phyloP scores from a whole-genome alignment of 2,113 vertebrate species.

The Genyomyrus donnyi region DNA sequence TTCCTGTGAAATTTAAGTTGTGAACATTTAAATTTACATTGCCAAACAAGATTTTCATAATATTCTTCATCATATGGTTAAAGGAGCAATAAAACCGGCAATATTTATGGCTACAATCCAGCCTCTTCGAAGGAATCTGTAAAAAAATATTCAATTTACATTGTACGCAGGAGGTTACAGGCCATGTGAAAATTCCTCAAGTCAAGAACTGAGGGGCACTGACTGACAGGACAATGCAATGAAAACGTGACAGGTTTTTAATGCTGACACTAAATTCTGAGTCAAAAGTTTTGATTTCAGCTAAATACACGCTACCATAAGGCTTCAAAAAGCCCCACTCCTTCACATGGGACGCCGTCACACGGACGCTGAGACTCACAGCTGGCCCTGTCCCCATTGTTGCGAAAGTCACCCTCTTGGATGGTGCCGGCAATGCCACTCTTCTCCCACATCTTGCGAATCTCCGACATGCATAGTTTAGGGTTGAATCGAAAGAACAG shows the following conservation, averaged over 20 bases:
- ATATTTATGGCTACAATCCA: not conserved
- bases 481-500: constrained; percentile 92
- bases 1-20: not conserved
- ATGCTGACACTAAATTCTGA: not conserved
- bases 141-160: not conserved
- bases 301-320: not conserved
- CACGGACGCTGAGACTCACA: constrained; percentile 68
- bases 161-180: not conserved
- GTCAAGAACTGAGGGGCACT: not conserved
- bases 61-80: not conserved
- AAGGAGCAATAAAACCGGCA: not conserved
- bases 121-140: not conserved
- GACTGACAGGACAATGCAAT: not conserved
- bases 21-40: not conserved
- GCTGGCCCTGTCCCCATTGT: constrained; percentile 88
- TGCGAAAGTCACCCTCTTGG: constrained; percentile 77
- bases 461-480: constrained; percentile 89
- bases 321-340: not conserved
- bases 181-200: not conserved
- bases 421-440: constrained; percentile 72
- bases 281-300: not conserved
- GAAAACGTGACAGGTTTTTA: not conserved
- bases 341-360: not conserved
- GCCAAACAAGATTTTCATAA: not conserved
- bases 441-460: constrained; percentile 87